Evolutionary conservation across 2,113 vertebrate species (phyloP), one percentile per base, ranked within the genome.

Genomic region (Rhinopomastus cyanomelas): DNA sequence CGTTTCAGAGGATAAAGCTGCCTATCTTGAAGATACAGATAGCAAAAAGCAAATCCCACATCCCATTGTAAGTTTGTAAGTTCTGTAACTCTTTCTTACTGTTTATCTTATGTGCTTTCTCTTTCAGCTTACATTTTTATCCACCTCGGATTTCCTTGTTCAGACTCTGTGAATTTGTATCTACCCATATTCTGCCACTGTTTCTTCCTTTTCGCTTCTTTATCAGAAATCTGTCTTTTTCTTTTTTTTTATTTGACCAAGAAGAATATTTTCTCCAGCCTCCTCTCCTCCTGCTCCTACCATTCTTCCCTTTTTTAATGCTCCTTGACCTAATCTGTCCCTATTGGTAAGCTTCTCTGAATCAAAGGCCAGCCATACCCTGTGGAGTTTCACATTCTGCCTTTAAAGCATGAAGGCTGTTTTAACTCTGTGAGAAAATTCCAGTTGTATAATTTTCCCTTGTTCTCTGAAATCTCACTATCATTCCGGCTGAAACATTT

Each of bases 291-390:
- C 60, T 85, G 13, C 27, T 90, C 30, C 71, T 72, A 65, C 69
- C 27, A 19, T 61, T 44, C 65, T 87, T 46, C 37, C 59, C 75
- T 82, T 85, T 73, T 84, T 94, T 92, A 86, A 90, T 93, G 59
- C 26, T 93, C 26, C n/a, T 92, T 95, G 89, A 94, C 89, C 89
- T 93, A 90, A 85, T 92, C 84, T 93, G 89, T 93, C 75, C 66
- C 71, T 36, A 62, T 18, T 76, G 78, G 78, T 84, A 88, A 95
- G 30, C 46, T 79, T 66, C 55, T 81, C 51, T 69, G 74, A 69
- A 74, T 95, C 71, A 95, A 94, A 94, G 81, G 86, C 82, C 88
- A 88, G 59, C 42, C 73, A 21, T 92, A 87, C 78, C 81, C 91
- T 82, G 59, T 87, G 81, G 94, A 94, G 51, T 88, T 91, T 90